These are phyloP conservation scores for Boloria selene DNA, from an alignment of 2,888 invertebrate species.

Conservation along the genomic window DNA sequence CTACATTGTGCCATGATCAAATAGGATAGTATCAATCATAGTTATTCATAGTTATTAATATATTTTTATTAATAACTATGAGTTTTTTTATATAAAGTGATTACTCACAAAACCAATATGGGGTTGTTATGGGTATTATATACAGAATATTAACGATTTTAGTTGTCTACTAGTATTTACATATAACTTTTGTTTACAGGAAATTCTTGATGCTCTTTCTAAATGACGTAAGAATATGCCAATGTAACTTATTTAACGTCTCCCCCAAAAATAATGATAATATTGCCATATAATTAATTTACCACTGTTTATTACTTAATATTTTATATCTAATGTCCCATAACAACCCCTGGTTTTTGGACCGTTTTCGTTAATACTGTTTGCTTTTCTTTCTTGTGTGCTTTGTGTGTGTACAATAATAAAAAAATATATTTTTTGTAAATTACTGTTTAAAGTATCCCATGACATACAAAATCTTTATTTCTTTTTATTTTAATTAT, in stretches of 20 bases:
- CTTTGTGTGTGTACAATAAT: neutral
- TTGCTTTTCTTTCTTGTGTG: neutral
- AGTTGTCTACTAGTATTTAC: neutral
- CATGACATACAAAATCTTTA: neutral
- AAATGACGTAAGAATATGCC: neutral
- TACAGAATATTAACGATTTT: too few relatives aligned
- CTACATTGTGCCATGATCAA: neutral
- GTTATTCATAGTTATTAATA: too few relatives aligned
- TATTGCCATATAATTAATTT: neutral
- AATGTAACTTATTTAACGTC: too few relatives aligned
- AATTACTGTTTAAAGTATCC: neutral
- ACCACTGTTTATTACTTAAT: neutral
- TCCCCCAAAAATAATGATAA: too few relatives aligned
- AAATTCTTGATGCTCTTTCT: constrained; percentile 12
- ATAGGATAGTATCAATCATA: too few relatives aligned
- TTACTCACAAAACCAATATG: too few relatives aligned
- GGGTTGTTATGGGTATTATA: too few relatives aligned
- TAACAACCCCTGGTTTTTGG: neutral
- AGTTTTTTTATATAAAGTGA: too few relatives aligned
- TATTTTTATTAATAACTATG: too few relatives aligned
- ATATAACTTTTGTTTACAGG: constrained; percentile 8
- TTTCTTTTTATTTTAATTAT: neutral
- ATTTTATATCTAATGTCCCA: neutral
- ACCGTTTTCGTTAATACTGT: neutral
- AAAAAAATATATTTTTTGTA: neutral